phyloP scores from a whole-genome alignment of 2,888 invertebrate species.

The Ferrisia virgata region DNA sequence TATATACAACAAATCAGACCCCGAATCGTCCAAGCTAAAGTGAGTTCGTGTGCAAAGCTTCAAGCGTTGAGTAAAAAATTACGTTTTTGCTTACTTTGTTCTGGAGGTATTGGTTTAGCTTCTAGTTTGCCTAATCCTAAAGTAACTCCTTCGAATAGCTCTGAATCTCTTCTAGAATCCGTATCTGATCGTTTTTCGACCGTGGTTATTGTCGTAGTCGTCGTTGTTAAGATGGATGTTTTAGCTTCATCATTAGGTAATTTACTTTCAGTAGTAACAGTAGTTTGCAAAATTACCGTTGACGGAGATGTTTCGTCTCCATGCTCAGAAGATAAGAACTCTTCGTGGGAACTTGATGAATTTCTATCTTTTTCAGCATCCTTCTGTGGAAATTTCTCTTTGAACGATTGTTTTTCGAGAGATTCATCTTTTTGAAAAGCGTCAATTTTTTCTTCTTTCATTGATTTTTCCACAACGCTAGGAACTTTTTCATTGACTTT shows the following conservation, averaged over 20 bases:
- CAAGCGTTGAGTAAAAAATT: neutral
- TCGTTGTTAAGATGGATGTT: constrained; percentile 49
- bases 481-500: constrained; percentile 37
- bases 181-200: constrained; percentile 48
- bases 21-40: constrained; percentile 23
- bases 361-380: neutral
- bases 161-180: constrained; percentile 53
- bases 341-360: constrained; percentile 46
- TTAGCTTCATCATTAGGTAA: constrained; percentile 51
- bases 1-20: neutral
- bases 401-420: neutral
- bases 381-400: neutral
- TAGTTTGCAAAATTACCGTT: neutral
- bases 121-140: constrained; percentile 51
- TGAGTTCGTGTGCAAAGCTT: constrained; percentile 10
- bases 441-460: neutral
- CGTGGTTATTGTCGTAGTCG: constrained; percentile 11
- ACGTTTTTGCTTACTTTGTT: constrained; percentile 45
- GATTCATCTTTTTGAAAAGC: neutral
- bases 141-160: constrained; percentile 56
- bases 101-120: constrained; percentile 33
- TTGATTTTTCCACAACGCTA: neutral
- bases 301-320: constrained; percentile 6
- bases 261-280: constrained; percentile 51
- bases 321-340: constrained; percentile 47